Evolutionary conservation across 2,113 vertebrate species (phyloP).

Genomic region (Dinomys branickii): DNA sequence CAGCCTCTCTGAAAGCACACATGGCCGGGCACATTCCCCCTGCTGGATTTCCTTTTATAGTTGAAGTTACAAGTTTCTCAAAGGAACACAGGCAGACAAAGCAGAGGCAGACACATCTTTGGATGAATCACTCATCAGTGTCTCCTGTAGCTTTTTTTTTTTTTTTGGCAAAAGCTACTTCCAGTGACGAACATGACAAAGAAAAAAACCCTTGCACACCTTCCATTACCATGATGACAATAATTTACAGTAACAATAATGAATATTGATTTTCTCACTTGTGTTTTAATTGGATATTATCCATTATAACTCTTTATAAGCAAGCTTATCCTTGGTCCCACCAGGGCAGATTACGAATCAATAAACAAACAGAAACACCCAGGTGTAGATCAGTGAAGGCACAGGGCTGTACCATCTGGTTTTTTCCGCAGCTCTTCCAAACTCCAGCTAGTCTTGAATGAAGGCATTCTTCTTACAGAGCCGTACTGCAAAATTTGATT

Average conservation of each 20-base stretch:
- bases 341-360: not conserved
- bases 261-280: not conserved
- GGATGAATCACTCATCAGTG: not conserved
- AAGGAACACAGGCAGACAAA: not conserved
- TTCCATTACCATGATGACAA: not conserved
- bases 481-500: not conserved
- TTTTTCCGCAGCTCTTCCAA: not conserved
- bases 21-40: not conserved
- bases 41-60: not conserved
- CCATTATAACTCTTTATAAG: not conserved
- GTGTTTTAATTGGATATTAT: not conserved
- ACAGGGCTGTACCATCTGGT: not conserved
- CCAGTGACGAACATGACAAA: not conserved
- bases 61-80: not conserved
- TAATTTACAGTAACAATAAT: not conserved
- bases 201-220: not conserved
- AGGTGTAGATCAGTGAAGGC: not conserved
- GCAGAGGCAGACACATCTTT: not conserved
- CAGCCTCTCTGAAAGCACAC: too few species aligned
- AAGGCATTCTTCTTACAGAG: not conserved
- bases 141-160: not conserved
- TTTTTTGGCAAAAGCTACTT: not conserved
- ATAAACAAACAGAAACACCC: not conserved
- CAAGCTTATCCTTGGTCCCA: not conserved
- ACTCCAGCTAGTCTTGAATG: not conserved